Percentiles rank a stretch among this genome's conserved stretches.
Evolutionary conservation across 2,113 vertebrate species (phyloP).

Genomic region (Nymphicus hollandicus): DNA sequence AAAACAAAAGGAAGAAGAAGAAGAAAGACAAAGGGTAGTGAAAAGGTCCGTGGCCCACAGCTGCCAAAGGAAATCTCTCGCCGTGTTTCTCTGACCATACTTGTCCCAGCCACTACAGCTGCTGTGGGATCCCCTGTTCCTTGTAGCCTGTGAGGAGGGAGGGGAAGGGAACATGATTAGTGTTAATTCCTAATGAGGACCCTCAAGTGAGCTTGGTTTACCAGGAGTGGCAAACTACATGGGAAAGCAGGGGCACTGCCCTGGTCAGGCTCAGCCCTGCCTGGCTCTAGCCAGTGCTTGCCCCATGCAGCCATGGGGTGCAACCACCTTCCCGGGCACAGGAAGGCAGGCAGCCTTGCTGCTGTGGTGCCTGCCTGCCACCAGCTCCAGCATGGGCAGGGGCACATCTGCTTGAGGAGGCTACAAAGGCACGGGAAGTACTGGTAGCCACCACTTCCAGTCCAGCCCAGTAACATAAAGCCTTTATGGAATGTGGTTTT

Average conservation of each 20-base stretch:
- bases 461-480: not conserved
- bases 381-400: rapidly evolving
- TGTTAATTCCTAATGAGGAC: not conserved
- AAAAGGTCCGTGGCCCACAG: constrained; percentile 45
- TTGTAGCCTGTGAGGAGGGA: constrained; percentile 81
- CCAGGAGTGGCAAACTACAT: not conserved
- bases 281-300: not conserved
- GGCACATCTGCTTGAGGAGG: not conserved
- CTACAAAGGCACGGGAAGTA: not conserved
- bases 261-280: not conserved
- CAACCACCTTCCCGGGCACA: not conserved
- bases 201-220: not conserved
- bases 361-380: not conserved
- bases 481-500: not conserved
- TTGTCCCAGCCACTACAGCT: constrained; percentile 80
- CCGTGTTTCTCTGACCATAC: constrained; percentile 23
- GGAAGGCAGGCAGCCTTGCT: not conserved
- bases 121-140: constrained; percentile 87
- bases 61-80: constrained; percentile 35
- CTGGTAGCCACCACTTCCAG: rapidly evolving
- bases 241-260: not conserved
- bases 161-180: constrained; percentile 43
- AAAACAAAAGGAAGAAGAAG: constrained; percentile 36
- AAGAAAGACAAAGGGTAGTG: constrained; percentile 60
- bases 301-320: rapidly evolving